Evolutionary conservation across 2,113 vertebrate genomes (phyloP), one percentile per base, ranked within the genome.

Genomic region (Marmota flaviventris): DNA sequence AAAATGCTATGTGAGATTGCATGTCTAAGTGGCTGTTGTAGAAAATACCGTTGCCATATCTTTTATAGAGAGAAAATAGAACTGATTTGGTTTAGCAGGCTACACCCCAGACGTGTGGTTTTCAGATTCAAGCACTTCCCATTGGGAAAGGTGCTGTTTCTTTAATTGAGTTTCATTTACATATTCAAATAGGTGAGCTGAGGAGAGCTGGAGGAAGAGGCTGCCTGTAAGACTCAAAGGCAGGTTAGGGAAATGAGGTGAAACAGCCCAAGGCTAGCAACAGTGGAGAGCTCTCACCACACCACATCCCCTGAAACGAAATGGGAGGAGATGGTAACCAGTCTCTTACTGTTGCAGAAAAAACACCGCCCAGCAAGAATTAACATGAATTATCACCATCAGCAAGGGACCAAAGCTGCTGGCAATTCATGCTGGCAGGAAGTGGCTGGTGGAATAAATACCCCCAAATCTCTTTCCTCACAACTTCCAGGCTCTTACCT

Each of bases 241-340:
- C 53, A 25, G 69, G 11, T 67, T 48, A 53, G 90, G 67, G 69
- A 24, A 92, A 27, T 12, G 75, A 39, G 45, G 37, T 45, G 45
- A 45, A 45, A 8, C 8, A 45, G 45, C 32, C 14, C 14, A 34
- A 69, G 32, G 27, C 65, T 42, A 70, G 56, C 53, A 79, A 42
- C 13, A 20, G 5, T 14, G 14, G 37, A 69, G 82, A 88, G 24
- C 29, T 18, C 34, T 91, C 20, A 34, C 18, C 17, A 32, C 56
- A 56, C 0, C 3, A 0, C 3, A 0, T 45, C 16, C 0, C 14
- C 5, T 20, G 34, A 84, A 17, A 42, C n/a, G 16, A 45, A 22
- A 77, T 0, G 14, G 10, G 18, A 76, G 56, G 6, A 42, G 18
- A 8, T 53, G 17, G 11, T 51, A 39, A 63, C 82, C 48, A 11